A percentile compares a stretch with the other conserved stretches of the same genome.
phyloP scores from a whole-genome alignment of 2,113 vertebrate genomes.

The Myiozetetes cayanensis region DNA sequence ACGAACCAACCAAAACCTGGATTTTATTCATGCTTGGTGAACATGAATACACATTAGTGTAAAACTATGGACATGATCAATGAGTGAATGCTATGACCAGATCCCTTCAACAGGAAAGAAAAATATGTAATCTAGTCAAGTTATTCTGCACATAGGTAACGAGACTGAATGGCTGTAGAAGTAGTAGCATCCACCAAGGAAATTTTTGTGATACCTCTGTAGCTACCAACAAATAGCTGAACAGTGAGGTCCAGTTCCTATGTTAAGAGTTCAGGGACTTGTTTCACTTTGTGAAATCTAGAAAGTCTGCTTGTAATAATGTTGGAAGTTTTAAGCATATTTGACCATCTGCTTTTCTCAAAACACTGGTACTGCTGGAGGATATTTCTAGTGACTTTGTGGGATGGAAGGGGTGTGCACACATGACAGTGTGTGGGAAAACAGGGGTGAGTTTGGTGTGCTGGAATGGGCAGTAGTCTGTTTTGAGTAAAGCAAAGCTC shows the following conservation, averaged over 20 bases:
- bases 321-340: neutral
- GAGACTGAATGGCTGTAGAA: neutral
- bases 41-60: neutral
- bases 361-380: neutral
- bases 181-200: neutral
- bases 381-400: neutral
- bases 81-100: neutral
- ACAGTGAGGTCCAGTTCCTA: neutral
- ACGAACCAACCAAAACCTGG: neutral
- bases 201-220: neutral
- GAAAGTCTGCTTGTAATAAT: neutral
- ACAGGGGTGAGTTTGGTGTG: neutral
- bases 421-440: neutral
- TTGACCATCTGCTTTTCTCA: neutral
- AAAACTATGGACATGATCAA: neutral
- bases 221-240: neutral
- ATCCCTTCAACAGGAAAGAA: neutral
- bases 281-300: neutral
- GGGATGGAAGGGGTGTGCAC: neutral
- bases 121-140: neutral
- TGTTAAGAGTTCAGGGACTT: neutral
- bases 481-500: neutral
- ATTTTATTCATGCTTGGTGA: neutral
- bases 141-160: neutral
- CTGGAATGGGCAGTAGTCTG: neutral